Evolutionary conservation across 2,888 invertebrate genomes (phyloP).

Genomic region (Aricia artaxerxes): DNA sequence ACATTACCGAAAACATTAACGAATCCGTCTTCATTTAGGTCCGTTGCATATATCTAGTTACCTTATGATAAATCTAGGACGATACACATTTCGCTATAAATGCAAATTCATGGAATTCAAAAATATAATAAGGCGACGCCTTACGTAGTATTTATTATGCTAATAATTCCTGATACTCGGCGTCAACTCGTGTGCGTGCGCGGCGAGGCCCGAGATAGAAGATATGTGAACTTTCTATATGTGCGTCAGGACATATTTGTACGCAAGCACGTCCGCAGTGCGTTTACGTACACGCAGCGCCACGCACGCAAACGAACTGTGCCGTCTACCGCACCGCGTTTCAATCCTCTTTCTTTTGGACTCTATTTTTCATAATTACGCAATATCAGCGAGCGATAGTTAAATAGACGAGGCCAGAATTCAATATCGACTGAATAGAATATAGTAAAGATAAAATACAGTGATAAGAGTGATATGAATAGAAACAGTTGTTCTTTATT

Average conservation of each 20-base stretch:
- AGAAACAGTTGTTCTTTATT: not conserved
- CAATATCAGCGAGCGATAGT: slow-evolving; percentile 24
- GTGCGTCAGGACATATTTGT: not conserved
- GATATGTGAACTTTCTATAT: not conserved
- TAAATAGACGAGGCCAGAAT: not conserved
- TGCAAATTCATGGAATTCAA: slow-evolving; percentile 81
- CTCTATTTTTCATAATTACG: not conserved
- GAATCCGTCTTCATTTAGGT: slow-evolving; percentile 64
- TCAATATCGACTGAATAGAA: not conserved
- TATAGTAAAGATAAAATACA: not conserved
- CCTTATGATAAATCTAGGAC: slow-evolving; percentile 78
- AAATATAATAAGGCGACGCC: slow-evolving; percentile 68
- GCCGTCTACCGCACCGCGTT: slow-evolving; percentile 48
- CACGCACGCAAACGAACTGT: not conserved
- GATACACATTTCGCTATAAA: slow-evolving; percentile 78
- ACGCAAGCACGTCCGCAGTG: not conserved
- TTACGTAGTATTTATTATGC: slow-evolving; percentile 76
- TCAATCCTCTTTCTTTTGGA: slow-evolving; percentile 35
- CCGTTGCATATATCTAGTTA: slow-evolving; percentile 68
- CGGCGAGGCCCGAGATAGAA: not conserved
- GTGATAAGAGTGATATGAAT: not conserved
- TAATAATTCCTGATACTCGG: slow-evolving; percentile 60
- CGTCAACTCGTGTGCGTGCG: slow-evolving; percentile 32
- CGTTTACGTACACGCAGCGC: not conserved
- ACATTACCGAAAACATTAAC: slow-evolving; percentile 69